A percentile compares a stretch with the other conserved stretches of the same genome.
Evolutionary conservation across 2,797 vertebrate genomes (phyloP).

Genomic region (Helarctos malayanus): DNA sequence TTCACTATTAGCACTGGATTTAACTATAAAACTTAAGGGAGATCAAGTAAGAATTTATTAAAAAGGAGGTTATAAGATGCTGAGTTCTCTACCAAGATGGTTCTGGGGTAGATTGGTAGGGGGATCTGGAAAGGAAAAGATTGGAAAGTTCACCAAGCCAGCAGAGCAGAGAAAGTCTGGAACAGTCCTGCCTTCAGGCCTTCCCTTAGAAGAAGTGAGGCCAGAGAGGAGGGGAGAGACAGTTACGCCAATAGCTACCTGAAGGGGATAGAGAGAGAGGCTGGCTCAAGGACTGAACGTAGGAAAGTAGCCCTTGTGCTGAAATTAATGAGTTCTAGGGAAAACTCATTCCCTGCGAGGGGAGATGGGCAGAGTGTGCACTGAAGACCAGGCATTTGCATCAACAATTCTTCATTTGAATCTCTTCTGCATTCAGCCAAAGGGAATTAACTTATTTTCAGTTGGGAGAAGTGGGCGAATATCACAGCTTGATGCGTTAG

Average conservation of each 20-base stretch:
- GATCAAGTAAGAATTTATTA: background rate
- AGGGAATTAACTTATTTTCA: conserved; percentile 38
- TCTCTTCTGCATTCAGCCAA: background rate
- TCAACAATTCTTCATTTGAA: background rate
- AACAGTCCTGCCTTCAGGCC: background rate
- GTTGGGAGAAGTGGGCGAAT: background rate
- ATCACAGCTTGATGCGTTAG: background rate
- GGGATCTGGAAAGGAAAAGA: background rate
- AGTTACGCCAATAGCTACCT: background rate
- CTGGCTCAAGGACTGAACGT: background rate
- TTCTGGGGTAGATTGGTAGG: background rate
- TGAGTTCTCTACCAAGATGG: conserved; percentile 29
- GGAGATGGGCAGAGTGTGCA: background rate
- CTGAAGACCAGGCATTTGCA: background rate
- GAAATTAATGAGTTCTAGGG: background rate
- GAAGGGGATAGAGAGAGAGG: background rate
- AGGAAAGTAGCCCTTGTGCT: background rate
- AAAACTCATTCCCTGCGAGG: background rate
- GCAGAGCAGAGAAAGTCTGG: background rate
- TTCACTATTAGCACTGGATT: conserved; percentile 55
- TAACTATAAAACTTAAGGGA: conserved; percentile 62
- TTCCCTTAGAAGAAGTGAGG: background rate
- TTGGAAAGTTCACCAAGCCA: conserved; percentile 15
- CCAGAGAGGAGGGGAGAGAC: background rate
- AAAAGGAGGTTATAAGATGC: conserved; percentile 13